Evolutionary conservation across 2,113 vertebrate species (phyloP).

Genomic region (Micronycteris hirsuta): DNA sequence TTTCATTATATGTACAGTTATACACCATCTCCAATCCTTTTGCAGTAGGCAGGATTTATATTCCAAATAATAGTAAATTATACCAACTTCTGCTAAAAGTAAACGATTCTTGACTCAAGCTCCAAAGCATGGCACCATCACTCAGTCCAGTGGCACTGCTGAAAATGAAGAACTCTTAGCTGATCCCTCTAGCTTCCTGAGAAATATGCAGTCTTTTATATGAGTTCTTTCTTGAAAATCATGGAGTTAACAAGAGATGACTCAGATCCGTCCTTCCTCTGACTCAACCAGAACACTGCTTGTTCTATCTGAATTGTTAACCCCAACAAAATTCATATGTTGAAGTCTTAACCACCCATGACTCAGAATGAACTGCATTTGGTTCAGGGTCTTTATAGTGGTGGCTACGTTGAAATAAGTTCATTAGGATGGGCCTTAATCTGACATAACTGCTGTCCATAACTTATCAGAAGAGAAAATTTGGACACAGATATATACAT

Average conservation of each 20-base stretch:
- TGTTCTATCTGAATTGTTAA: background rate
- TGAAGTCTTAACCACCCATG: background rate
- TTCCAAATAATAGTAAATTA: constrained; percentile 7
- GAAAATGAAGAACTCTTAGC: background rate
- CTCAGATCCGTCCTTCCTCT: background rate
- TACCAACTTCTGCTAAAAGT: background rate
- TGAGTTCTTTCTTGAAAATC: background rate
- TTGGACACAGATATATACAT: background rate
- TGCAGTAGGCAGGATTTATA: constrained; percentile 10
- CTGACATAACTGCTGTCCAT: background rate
- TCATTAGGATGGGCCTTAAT: background rate
- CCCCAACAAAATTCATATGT: background rate
- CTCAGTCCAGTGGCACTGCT: background rate
- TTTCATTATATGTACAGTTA: background rate
- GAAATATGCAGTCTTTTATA: background rate
- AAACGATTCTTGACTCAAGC: background rate
- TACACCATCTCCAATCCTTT: background rate
- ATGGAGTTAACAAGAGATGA: background rate
- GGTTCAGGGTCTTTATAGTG: background rate
- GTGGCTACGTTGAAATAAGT: background rate
- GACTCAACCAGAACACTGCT: background rate
- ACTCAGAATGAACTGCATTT: background rate
- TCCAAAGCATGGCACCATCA: background rate
- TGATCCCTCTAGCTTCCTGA: background rate
- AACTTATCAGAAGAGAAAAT: background rate